A percentile compares a stretch with the other conserved stretches of the same genome.
phyloP scores from a whole-genome alignment of 2,113 vertebrate genomes.

The Kryptolebias marmoratus region DNA sequence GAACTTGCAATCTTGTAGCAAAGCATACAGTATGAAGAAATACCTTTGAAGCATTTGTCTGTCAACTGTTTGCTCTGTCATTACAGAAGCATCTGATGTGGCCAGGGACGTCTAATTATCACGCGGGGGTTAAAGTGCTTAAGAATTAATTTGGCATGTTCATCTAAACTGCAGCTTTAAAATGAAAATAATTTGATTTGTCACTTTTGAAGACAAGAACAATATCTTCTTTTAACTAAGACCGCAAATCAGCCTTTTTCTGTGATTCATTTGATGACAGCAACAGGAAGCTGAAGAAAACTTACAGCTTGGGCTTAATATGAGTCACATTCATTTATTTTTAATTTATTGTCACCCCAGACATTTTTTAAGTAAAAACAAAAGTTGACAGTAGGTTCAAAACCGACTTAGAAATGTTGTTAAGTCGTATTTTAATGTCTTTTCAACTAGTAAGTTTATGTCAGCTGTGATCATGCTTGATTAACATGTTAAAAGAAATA shows the following conservation, averaged over 20 bases:
- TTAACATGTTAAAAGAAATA: too few species aligned
- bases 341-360: slow-evolving; percentile 9
- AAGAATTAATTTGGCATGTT: slow-evolving; percentile 54
- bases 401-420: neutral
- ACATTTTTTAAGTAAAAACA: slow-evolving; percentile 13
- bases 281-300: slow-evolving; percentile 7
- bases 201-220: slow-evolving; percentile 45
- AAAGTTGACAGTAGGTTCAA: slow-evolving; percentile 16
- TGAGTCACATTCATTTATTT: slow-evolving; percentile 28
- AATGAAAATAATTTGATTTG: slow-evolving; percentile 46
- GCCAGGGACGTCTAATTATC: slow-evolving; percentile 36
- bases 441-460: too few species aligned
- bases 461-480: too few species aligned
- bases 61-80: too few species aligned
- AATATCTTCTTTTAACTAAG: slow-evolving; percentile 18
- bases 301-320: slow-evolving; percentile 1
- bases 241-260: slow-evolving; percentile 10
- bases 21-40: too few species aligned
- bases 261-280: slow-evolving; percentile 13
- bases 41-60: too few species aligned
- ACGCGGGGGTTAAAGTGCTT: slow-evolving; percentile 31
- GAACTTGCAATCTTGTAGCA: too few species aligned
- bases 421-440: too few species aligned
- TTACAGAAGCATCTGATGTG: too few species aligned
- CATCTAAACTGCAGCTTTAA: slow-evolving; percentile 35